phyloP scores from a whole-genome alignment of 2,113 vertebrate species.

The Sula dactylatra region DNA sequence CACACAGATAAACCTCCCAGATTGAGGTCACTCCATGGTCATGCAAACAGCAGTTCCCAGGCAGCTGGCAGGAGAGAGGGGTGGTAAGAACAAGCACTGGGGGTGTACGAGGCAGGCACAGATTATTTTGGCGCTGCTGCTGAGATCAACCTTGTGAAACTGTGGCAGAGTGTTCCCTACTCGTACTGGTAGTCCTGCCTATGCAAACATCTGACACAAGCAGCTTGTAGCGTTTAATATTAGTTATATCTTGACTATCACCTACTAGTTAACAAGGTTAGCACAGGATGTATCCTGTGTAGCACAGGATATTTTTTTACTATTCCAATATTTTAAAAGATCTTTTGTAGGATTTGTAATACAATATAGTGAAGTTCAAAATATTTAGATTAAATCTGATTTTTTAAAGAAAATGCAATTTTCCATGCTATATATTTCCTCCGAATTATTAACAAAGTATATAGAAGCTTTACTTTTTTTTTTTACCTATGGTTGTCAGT shows the following conservation, averaged over 20 bases:
- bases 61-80: background rate
- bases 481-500: accelerated
- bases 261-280: background rate
- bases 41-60: background rate
- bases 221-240: background rate
- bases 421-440: background rate
- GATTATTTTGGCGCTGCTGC: background rate
- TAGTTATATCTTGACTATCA: background rate
- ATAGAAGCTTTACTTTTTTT: background rate
- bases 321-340: background rate
- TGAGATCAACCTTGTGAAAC: background rate
- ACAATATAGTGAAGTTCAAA: background rate
- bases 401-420: background rate
- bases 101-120: accelerated
- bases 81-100: background rate
- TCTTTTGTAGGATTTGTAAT: background rate
- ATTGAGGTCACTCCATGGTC: background rate
- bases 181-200: background rate
- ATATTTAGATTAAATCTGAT: background rate
- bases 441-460: background rate
- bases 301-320: background rate
- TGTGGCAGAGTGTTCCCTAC: background rate
- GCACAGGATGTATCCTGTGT: background rate
- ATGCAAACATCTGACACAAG: background rate
- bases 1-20: background rate